These are phyloP conservation scores for Conops quadrifasciatus DNA, from an alignment of 2,888 invertebrate species.

Conservation along the genomic window DNA sequence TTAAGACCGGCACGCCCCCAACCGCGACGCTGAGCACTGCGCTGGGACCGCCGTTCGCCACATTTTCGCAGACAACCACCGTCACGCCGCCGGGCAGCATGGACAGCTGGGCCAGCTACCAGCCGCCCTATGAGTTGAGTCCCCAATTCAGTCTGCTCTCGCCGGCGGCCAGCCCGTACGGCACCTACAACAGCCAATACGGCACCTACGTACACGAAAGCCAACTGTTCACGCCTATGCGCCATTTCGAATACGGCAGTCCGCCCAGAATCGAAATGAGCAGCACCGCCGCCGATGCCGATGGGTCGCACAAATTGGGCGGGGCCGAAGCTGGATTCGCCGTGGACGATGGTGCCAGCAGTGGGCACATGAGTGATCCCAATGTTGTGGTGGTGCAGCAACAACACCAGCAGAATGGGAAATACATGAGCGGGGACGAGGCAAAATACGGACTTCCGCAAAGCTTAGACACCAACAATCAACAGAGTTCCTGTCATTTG, in stretches of 20 bases:
- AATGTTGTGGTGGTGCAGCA: conserved; percentile 52
- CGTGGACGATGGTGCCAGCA: conserved; percentile 56
- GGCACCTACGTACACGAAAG: conserved; percentile 77
- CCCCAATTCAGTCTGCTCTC: conserved; percentile 79
- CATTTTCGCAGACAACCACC: conserved; percentile 72
- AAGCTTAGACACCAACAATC: conserved; percentile 53
- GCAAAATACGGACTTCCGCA: conserved; percentile 61
- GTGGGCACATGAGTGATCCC: conserved; percentile 41
- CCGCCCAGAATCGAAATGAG: conserved; percentile 63
- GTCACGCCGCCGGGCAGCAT: conserved; percentile 72
- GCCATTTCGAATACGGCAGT: conserved; percentile 66
- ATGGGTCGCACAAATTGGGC: conserved; percentile 67
- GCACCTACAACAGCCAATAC: conserved; percentile 73
- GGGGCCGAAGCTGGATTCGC: conserved; percentile 67
- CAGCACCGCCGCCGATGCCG: conserved; percentile 67
- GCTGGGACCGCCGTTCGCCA: conserved; percentile 70
- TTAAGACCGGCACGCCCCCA: conserved; percentile 76
- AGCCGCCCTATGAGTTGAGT: conserved; percentile 79
- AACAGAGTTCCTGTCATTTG: conserved; percentile 57
- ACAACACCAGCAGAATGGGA: conserved; percentile 57
- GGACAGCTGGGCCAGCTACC: conserved; percentile 80
- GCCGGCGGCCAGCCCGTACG: conserved; percentile 73
- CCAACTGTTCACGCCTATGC: conserved; percentile 75
- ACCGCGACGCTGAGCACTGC: conserved; percentile 62
- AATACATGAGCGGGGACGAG: conserved; percentile 61